These are phyloP conservation scores for Megalopta genalis DNA, from an alignment of 1,140 invertebrate species.

Conservation along the genomic window DNA sequence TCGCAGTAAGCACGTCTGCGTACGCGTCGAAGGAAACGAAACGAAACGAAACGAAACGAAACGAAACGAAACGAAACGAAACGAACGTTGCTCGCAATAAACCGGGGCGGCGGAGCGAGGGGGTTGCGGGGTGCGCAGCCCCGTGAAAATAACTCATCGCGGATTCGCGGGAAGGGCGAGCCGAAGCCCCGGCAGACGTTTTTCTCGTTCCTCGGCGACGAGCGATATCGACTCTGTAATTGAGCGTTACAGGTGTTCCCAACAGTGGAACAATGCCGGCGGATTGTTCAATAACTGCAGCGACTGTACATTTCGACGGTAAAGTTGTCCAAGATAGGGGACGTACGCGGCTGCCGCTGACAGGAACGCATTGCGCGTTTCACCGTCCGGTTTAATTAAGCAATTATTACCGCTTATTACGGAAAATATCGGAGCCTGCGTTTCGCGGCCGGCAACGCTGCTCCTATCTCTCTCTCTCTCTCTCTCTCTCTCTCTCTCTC, in stretches of 20 bases:
- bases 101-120: not conserved
- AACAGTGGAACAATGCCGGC: slow-evolving; percentile 57
- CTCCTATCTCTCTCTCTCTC: slow-evolving; percentile 1
- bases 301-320: slow-evolving; percentile 69
- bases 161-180: slow-evolving; percentile 18
- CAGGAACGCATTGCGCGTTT: slow-evolving; percentile 73
- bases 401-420: slow-evolving; percentile 72
- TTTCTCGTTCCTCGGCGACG: slow-evolving; percentile 48
- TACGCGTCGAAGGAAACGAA: slow-evolving; percentile 3
- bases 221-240: slow-evolving; percentile 65
- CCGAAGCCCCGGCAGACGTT: slow-evolving; percentile 27
- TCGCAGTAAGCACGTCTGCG: not conserved
- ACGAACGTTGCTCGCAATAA: slow-evolving; percentile 7
- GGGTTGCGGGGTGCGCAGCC: not conserved
- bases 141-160: slow-evolving; percentile 43
- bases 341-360: slow-evolving; percentile 68
- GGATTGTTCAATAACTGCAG: slow-evolving; percentile 73
- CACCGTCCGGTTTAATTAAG: slow-evolving; percentile 72
- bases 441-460: slow-evolving; percentile 8
- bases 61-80: no score
- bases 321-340: slow-evolving; percentile 68
- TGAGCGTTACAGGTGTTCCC: slow-evolving; percentile 71
- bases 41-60: no score
- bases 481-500: no score
- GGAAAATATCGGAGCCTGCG: slow-evolving; percentile 55